These are phyloP conservation scores for Eudasyphora cyanicolor DNA, from an alignment of 2,888 invertebrate genomes.

Conservation along the genomic window DNA sequence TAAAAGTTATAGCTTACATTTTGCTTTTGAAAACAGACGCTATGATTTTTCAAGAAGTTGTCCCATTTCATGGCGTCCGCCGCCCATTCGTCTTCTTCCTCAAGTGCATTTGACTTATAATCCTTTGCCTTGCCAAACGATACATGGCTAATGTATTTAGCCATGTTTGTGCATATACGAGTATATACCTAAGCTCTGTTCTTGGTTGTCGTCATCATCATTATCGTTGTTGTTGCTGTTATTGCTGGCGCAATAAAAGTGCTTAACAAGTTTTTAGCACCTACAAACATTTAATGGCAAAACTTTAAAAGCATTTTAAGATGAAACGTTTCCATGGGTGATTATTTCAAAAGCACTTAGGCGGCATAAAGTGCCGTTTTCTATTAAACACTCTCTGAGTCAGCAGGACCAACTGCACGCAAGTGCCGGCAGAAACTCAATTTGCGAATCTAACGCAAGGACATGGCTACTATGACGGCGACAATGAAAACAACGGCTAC, in stretches of 20 bases:
- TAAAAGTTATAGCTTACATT: too few relatives aligned
- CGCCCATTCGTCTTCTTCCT: background rate
- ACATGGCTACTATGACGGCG: background rate
- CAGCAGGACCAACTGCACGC: background rate
- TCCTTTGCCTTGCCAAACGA: background rate
- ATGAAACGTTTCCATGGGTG: slow-evolving; percentile 36
- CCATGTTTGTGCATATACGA: background rate
- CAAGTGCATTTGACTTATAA: slow-evolving; percentile 6
- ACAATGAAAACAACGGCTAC: background rate
- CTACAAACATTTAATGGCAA: slow-evolving; percentile 43
- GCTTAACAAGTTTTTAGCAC: slow-evolving; percentile 54
- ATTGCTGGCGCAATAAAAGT: slow-evolving; percentile 43
- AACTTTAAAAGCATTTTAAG: slow-evolving; percentile 47
- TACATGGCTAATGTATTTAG: too few relatives aligned
- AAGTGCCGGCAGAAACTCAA: background rate
- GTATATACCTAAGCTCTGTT: too few relatives aligned
- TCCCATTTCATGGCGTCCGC: too few relatives aligned
- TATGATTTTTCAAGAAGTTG: background rate
- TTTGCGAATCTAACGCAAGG: background rate
- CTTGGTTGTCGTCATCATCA: background rate
- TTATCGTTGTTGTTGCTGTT: background rate
- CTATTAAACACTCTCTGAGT: background rate
- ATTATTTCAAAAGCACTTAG: slow-evolving; percentile 48
- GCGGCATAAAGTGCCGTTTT: slow-evolving; percentile 31
- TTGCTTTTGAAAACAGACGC: too few relatives aligned